These are phyloP conservation scores for Centropus unirufus DNA, from an alignment of 2,113 vertebrate species.

Conservation along the genomic window DNA sequence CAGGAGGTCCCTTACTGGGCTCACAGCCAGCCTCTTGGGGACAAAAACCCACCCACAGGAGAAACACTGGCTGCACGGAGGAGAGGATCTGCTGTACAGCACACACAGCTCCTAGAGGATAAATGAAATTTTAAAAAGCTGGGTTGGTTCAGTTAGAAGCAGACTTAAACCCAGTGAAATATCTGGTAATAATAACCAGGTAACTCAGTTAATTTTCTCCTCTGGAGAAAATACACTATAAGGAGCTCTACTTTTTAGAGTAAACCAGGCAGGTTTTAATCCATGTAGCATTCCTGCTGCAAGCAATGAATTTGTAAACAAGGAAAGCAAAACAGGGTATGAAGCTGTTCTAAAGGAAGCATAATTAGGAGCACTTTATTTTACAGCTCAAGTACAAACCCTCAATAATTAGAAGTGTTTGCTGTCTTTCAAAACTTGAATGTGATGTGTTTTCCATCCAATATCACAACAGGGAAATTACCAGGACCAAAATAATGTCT, in stretches of 20 bases:
- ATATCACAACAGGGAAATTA: conserved; percentile 25
- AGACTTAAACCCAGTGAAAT: neutral
- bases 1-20: neutral
- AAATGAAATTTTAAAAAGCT: neutral
- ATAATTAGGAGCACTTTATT: neutral
- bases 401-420: neutral
- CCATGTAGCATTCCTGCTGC: neutral
- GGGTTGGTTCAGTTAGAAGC: neutral
- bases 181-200: neutral
- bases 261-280: neutral
- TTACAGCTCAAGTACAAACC: neutral
- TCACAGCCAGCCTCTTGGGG: neutral
- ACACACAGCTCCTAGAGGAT: neutral
- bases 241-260: neutral
- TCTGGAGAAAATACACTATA: neutral
- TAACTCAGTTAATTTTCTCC: neutral
- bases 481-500: conserved; percentile 50
- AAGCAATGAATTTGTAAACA: neutral
- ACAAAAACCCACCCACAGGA: neutral
- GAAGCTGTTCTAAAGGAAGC: neutral
- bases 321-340: neutral
- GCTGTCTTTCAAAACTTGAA: neutral
- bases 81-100: neutral
- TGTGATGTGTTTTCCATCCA: neutral
- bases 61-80: fast-evolving